These are phyloP conservation scores for Barnardius zonarius DNA, from an alignment of 2,113 vertebrate species.

Conservation along the genomic window DNA sequence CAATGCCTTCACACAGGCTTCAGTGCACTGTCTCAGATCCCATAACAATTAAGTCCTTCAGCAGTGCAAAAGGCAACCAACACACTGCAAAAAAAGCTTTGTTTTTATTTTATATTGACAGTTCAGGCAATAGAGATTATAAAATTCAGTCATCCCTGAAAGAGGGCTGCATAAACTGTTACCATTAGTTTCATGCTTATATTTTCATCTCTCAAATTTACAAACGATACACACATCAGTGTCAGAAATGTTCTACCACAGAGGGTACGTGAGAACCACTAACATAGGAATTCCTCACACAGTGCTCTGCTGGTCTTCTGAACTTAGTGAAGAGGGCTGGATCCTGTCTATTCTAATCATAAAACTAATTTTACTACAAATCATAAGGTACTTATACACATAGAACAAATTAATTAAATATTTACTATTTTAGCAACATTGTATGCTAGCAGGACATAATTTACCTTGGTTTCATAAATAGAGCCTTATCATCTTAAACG, in stretches of 20 bases:
- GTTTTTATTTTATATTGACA: background rate
- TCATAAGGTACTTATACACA: background rate
- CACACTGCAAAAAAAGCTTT: background rate
- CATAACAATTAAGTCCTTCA: background rate
- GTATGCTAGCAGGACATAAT: background rate
- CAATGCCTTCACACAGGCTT: background rate
- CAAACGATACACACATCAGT: background rate
- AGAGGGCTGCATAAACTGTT: background rate
- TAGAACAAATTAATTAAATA: background rate
- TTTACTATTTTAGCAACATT: background rate
- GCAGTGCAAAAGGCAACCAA: background rate
- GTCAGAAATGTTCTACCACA: background rate
- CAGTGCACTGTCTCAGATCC: fast-evolving
- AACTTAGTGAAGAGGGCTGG: background rate
- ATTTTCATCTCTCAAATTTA: background rate
- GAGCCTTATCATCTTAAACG: background rate
- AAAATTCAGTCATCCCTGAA: background rate
- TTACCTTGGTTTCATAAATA: background rate
- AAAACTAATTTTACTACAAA: background rate
- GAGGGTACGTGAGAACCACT: background rate
- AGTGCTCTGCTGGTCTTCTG: background rate
- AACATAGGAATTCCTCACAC: fast-evolving
- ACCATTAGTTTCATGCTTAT: background rate
- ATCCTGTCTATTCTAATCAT: background rate
- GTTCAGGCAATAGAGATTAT: background rate